Conservation (phyloP, 2,888 invertebrate genomes). For the Balanococcus diminutus region DNA sequence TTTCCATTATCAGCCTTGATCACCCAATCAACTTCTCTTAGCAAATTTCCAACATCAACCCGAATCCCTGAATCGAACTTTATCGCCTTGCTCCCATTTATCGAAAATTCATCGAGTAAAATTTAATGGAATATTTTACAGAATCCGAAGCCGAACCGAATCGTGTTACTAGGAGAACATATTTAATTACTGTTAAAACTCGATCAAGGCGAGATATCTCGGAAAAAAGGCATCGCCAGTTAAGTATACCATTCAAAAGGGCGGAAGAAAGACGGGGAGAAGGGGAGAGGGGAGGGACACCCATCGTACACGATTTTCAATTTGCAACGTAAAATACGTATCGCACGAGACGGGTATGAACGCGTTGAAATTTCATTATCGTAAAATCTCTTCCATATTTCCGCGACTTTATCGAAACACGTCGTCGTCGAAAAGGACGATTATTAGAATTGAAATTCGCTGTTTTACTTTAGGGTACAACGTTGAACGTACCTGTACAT, state of each 20-base stretch:
- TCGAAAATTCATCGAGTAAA: not conserved
- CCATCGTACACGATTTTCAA: not conserved
- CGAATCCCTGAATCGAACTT: too few relatives aligned
- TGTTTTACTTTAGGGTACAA: too few relatives aligned
- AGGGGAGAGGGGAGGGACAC: not conserved
- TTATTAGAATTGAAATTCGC: not conserved
- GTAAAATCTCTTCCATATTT: not conserved
- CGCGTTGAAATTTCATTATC: not conserved
- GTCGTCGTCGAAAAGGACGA: not conserved
- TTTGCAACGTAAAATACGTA: not conserved
- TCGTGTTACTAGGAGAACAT: too few relatives aligned
- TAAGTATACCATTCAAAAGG: not conserved
- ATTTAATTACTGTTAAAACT: not conserved
- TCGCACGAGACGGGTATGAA: not conserved
- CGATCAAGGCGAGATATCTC: not conserved
- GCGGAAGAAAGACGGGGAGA: too few relatives aligned
- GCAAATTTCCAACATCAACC: too few relatives aligned
- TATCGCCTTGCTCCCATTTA: not conserved
- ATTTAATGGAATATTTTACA: not conserved
- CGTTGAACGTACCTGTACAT: too few relatives aligned
- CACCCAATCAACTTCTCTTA: too few relatives aligned
- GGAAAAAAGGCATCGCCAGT: not conserved
- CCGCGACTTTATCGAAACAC: not conserved
- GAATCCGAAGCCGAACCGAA: not conserved
- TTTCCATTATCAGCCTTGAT: too few relatives aligned